phyloP scores from a whole-genome alignment of 2,113 vertebrate species.

The Sclerurus mexicanus region DNA sequence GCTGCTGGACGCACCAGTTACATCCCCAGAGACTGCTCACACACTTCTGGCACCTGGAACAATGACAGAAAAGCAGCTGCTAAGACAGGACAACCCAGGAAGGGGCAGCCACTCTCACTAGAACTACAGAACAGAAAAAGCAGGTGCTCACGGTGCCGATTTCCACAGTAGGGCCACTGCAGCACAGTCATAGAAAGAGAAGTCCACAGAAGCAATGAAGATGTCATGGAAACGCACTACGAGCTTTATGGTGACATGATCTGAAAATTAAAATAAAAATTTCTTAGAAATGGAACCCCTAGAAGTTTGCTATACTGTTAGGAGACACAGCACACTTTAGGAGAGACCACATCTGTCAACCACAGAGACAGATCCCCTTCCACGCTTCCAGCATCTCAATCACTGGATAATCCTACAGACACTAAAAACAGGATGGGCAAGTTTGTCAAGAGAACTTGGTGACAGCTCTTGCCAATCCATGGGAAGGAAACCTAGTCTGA shows the following conservation, averaged over 20 bases:
- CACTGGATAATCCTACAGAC: neutral
- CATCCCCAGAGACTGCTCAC: slow-evolving; percentile 93
- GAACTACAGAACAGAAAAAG: slow-evolving; percentile 29
- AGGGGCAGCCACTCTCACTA: neutral
- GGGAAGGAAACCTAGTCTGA: neutral
- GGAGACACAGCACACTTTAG: neutral
- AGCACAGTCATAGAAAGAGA: slow-evolving; percentile 91
- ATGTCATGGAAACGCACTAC: slow-evolving; percentile 85
- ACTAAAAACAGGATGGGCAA: neutral
- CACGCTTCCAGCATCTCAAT: neutral
- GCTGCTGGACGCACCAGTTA: slow-evolving; percentile 94
- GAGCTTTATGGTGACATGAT: slow-evolving; percentile 85
- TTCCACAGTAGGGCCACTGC: slow-evolving; percentile 85
- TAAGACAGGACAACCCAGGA: neutral
- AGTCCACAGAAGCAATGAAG: slow-evolving; percentile 78
- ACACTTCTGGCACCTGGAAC: slow-evolving; percentile 87
- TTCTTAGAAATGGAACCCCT: neutral
- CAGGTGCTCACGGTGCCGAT: slow-evolving; percentile 87
- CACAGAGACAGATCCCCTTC: neutral
- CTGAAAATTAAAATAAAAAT: slow-evolving; percentile 70
- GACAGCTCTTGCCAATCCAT: neutral
- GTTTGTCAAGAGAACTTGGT: neutral
- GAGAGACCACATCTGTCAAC: neutral
- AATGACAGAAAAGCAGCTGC: neutral
- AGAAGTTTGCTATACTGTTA: neutral